Evolutionary conservation across 2,888 invertebrate species (phyloP).

Genomic region (Ctenicera cuprea): DNA sequence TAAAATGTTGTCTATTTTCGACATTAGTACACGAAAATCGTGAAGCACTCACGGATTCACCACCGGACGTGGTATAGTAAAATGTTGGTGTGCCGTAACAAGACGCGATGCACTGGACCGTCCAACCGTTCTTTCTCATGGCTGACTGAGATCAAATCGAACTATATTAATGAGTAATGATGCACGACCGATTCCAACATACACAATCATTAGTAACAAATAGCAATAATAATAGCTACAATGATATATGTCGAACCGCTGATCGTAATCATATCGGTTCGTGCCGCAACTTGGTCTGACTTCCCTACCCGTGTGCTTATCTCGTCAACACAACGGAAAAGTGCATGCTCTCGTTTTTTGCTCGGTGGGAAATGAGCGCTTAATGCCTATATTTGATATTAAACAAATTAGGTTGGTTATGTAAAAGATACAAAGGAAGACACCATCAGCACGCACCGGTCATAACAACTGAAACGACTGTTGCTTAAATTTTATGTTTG

Average conservation of each 20-base stretch:
- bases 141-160: conserved; percentile 70
- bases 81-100: conserved; percentile 46
- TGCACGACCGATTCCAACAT: conserved; percentile 73
- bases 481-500: conserved; percentile 2
- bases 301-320: conserved; percentile 50
- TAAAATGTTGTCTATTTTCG: conserved; percentile 45
- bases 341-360: conserved; percentile 51
- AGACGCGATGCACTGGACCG: conserved; percentile 50
- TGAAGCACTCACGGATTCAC: conserved; percentile 45
- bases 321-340: conserved; percentile 53
- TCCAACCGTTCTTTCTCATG: conserved; percentile 67
- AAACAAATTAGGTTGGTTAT: conserved; percentile 35
- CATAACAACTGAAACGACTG: conserved; percentile 8
- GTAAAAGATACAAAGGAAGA: conserved; percentile 14
- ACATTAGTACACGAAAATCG: conserved; percentile 50
- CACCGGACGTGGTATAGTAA: conserved; percentile 44
- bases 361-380: conserved; percentile 44
- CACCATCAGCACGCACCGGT: conserved; percentile 27
- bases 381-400: conserved; percentile 39
- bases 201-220: conserved; percentile 74
- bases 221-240: conserved; percentile 72
- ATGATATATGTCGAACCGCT: conserved; percentile 71
- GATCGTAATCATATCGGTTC: conserved; percentile 69
- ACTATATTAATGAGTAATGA: conserved; percentile 74
- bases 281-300: conserved; percentile 54